These are phyloP conservation scores for Heteropelma amictum DNA, from an alignment of 2,888 invertebrate species.

Conservation along the genomic window DNA sequence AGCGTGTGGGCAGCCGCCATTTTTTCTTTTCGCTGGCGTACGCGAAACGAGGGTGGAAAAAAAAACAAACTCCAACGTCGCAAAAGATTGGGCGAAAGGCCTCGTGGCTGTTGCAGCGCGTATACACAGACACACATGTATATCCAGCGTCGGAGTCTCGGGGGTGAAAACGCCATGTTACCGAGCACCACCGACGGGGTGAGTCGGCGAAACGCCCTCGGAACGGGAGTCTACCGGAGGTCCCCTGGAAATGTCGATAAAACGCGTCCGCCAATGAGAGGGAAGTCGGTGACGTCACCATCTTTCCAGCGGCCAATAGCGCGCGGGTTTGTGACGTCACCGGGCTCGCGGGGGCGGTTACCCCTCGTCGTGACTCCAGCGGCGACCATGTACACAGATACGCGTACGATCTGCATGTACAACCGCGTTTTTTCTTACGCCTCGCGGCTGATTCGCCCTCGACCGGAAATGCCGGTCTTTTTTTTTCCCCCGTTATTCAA, in stretches of 20 bases:
- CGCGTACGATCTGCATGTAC: too few relatives aligned
- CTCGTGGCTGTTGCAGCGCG: background rate
- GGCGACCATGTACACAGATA: too few relatives aligned
- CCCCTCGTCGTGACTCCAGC: too few relatives aligned
- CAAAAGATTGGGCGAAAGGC: background rate
- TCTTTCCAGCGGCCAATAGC: slow-evolving; percentile 73
- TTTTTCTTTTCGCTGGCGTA: too few relatives aligned
- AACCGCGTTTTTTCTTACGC: too few relatives aligned
- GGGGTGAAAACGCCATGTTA: slow-evolving; percentile 54
- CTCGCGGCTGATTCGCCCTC: too few relatives aligned
- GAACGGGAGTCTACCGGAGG: slow-evolving; percentile 56
- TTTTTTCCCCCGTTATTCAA: too few relatives aligned
- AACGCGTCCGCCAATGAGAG: slow-evolving; percentile 75
- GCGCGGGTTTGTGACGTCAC: slow-evolving; percentile 71
- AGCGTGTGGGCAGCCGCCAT: too few relatives aligned
- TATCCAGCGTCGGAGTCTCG: too few relatives aligned
- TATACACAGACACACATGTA: too few relatives aligned
- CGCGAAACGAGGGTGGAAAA: background rate
- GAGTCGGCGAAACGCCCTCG: slow-evolving; percentile 53
- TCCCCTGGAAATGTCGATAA: slow-evolving; percentile 75
- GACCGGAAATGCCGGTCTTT: too few relatives aligned
- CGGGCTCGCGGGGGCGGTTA: slow-evolving; percentile 69
- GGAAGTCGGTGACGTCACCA: slow-evolving; percentile 73
- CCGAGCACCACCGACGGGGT: slow-evolving; percentile 2
- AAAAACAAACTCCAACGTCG: background rate